Conservation (phyloP, 2,113 vertebrate genomes). For the Regulus satrapa region DNA sequence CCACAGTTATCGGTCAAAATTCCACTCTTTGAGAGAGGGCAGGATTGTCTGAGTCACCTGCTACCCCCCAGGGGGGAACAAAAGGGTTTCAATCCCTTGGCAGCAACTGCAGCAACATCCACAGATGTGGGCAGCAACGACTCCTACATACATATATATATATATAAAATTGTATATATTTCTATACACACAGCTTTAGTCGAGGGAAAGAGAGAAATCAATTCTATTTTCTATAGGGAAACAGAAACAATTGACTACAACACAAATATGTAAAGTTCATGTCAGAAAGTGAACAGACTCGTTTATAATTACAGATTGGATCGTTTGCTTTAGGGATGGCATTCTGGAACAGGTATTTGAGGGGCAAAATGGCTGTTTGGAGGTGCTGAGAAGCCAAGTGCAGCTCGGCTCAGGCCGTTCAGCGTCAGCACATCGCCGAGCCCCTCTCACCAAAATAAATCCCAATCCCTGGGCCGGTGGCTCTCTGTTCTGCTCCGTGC, state of each 20-base stretch:
- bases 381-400: neutral
- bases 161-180: neutral
- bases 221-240: neutral
- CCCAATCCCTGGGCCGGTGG: neutral
- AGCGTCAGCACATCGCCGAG: neutral
- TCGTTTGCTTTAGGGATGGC: neutral
- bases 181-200: neutral
- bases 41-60: neutral
- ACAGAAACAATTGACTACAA: neutral
- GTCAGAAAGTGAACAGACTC: neutral
- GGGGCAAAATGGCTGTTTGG: neutral
- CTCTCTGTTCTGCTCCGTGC: neutral
- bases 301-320: neutral
- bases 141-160: neutral
- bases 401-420: neutral
- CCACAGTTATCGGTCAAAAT: neutral
- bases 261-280: neutral
- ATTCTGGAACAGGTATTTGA: neutral
- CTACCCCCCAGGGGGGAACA: neutral
- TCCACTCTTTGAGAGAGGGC: neutral
- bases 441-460: conserved; percentile 11
- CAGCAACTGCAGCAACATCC: neutral
- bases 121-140: neutral
- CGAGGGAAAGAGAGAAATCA: no score
- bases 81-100: neutral